Evolutionary conservation across 2,888 invertebrate genomes (phyloP), one percentile per base, ranked within the genome.

Genomic region (Drosophila recens): DNA sequence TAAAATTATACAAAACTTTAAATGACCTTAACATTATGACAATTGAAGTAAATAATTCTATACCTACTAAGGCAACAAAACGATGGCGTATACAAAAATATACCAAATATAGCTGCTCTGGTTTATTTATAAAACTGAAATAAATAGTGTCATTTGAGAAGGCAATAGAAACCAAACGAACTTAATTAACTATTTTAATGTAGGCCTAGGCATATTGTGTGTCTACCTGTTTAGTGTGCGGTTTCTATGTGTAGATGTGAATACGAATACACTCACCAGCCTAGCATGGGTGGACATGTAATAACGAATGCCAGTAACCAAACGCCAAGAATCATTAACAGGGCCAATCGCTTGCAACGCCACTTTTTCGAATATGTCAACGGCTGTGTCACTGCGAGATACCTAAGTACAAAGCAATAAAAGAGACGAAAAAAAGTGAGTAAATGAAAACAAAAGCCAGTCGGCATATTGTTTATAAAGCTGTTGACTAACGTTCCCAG

Each of bases 311-410:
- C 97, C 30, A 97, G 94, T 15, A 97, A 94, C 99, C 99, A 99
- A 0, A 98, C 98, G 52, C 96, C 95, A 54, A 97, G 94, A 76
- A 98, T 97, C 96, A 98, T 97, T n/a, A 96, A 94, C 53, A 97
- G 94, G 0, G 97, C 98, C 74, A 97, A 93, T 75, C 97, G 94
- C 93, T 97, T 97, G 5, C 97, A 96, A 51, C 98, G 95, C 89
- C 98, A 94, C 90, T 97, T 95, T 89, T 97, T 95, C 54, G 98
- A 97, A 93, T 99, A 99, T 72, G 97, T 96, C 82, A 99, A 93
- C 0, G 99, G 98, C 90, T 97, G 96, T 62, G 98, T 98, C 67
- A 99, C 98, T 20, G 99, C 98, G 84, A 98, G 94, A 93, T 98
- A 99, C 84, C 96, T 94, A 79, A 62, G 57, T 64, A 67, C 57